Evolutionary conservation across 2,113 vertebrate species (phyloP).

Genomic region (Rana temporaria): DNA sequence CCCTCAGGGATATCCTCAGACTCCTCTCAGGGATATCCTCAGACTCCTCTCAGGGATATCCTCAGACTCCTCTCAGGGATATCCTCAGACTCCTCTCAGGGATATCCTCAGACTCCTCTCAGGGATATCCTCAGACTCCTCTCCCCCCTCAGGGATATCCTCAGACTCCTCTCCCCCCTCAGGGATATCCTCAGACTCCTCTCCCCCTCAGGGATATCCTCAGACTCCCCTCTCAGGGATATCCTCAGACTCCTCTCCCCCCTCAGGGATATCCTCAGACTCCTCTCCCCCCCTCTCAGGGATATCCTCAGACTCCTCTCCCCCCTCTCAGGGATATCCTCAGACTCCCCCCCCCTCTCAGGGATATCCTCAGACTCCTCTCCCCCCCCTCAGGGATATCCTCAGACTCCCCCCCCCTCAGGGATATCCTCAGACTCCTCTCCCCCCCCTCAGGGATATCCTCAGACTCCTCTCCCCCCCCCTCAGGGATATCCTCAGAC

Average conservation of each 20-base stretch:
- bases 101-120: background rate
- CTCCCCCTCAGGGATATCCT: constrained; percentile 65
- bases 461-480: background rate
- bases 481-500: background rate
- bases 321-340: background rate
- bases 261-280: background rate
- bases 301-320: background rate
- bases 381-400: constrained; percentile 45
- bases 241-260: background rate
- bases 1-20: background rate
- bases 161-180: background rate
- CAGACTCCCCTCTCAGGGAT: constrained; percentile 60
- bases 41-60: background rate
- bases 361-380: constrained; percentile 66
- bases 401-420: constrained; percentile 69
- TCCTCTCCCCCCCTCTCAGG: background rate
- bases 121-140: background rate
- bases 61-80: too few relatives aligned
- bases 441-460: background rate
- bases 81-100: too few relatives aligned
- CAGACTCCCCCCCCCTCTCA: background rate
- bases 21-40: too few relatives aligned
- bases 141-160: background rate
- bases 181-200: background rate
- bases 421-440: background rate